Percentiles rank a stretch among this genome's conserved stretches.
Conservation (phyloP, 2,797 vertebrate species). For the Alca torda region DNA sequence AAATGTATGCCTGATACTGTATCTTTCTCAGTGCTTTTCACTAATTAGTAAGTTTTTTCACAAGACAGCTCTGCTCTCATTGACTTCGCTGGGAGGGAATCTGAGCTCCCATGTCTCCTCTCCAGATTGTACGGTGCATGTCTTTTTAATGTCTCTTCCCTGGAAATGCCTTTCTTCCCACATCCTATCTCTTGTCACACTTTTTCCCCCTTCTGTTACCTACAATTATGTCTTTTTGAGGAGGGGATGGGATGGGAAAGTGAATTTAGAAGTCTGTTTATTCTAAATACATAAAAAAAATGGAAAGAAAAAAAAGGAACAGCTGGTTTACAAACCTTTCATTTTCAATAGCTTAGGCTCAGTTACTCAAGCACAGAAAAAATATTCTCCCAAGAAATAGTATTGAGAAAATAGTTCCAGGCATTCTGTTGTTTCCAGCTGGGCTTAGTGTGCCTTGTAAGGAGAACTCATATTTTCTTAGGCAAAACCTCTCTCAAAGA, state of each 20-base stretch:
- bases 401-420: neutral
- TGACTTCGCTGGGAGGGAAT: neutral
- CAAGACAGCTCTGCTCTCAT: neutral
- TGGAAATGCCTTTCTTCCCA: neutral
- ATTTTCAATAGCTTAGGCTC: neutral
- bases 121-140: rapidly evolving
- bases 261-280: neutral
- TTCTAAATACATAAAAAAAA: neutral
- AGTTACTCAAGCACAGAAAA: neutral
- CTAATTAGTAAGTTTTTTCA: neutral
- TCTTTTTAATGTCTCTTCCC: neutral
- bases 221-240: neutral
- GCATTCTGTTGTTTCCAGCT: slow-evolving; percentile 2
- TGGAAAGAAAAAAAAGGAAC: neutral
- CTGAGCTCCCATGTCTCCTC: rapidly evolving
- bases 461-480: neutral
- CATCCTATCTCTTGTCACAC: neutral
- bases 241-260: neutral
- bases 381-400: neutral
- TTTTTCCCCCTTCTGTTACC: neutral
- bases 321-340: neutral
- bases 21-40: neutral
- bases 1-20: neutral
- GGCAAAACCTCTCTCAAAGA: neutral
- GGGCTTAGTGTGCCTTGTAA: neutral